phyloP scores from a whole-genome alignment of 2,888 invertebrate genomes.

The Leptinotarsa tumamoca region DNA sequence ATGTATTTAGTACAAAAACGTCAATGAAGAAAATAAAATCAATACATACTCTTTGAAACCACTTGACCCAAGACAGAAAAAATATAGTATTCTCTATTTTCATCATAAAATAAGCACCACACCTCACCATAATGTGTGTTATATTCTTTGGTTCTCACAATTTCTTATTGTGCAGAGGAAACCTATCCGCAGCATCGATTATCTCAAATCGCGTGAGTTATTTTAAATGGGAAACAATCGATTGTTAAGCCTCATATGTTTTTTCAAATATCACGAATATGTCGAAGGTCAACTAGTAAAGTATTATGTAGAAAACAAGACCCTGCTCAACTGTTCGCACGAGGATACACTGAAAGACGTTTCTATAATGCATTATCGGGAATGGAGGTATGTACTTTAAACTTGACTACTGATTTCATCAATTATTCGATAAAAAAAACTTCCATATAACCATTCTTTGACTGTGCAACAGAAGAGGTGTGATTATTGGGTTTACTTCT shows the following conservation, averaged over 20 bases:
- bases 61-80: background rate
- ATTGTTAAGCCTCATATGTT: constrained; percentile 18
- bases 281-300: constrained; percentile 24
- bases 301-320: background rate
- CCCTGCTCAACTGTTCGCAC: background rate
- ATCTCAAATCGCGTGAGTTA: constrained; percentile 20
- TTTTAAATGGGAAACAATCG: constrained; percentile 23
- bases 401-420: too few relatives aligned
- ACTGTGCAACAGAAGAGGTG: too few relatives aligned
- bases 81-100: background rate
- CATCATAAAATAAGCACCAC: background rate
- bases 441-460: too few relatives aligned
- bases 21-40: too few relatives aligned
- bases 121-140: background rate
- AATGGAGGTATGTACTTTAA: too few relatives aligned
- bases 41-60: background rate
- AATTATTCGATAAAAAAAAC: too few relatives aligned
- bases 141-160: constrained; percentile 14
- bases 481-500: too few relatives aligned
- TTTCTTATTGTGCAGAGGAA: background rate
- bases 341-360: background rate
- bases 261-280: constrained; percentile 24
- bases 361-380: too few relatives aligned
- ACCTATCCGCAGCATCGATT: constrained; percentile 13
- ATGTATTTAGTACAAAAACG: too few relatives aligned